Evolutionary conservation across 2,888 invertebrate genomes (phyloP), one percentile per base, ranked within the genome.

Genomic region (Cotesia congregata): DNA sequence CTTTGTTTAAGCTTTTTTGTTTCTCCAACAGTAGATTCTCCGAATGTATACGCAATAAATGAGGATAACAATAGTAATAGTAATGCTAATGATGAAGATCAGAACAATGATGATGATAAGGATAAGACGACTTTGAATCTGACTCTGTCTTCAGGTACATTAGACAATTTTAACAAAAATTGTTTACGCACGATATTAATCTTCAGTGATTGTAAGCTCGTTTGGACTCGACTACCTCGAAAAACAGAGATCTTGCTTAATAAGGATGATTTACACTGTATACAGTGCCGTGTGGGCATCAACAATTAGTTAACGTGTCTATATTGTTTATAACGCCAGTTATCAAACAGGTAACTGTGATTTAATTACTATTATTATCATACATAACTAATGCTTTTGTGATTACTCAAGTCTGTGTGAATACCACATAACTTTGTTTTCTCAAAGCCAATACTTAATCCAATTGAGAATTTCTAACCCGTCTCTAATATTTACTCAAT

Each of bases 311-410:
- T 50, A 50, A 50, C 50, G 50, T 50, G 12, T 50, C 50, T 17
- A 65, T 65, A 67, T 73, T 76, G 82, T 82, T 82, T 83, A 82
- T 82, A 83, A 80, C 83, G 79, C 78, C 80, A 81, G 77, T 78
- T 80, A 74, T 79, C 81, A 81, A 83, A 82, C 82, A 78, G 72
- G 72, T 67, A 78, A 82, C 82, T 81, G 80, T 81, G 81, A 83
- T 83, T 86, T 84, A 83, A 85, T 86, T 84, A 86, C 85, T 86
- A 84, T 86, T 83, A 86, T 85, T 86, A 84, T 86, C 85, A 83
- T 83, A 85, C 85, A 84, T 86, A 84, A 86, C 86, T 86, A 86
- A 86, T 85, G 85, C 83, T 82, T 82, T 83, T 50, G 50, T 50
- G 50, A 50, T 50, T 50, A 50, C 1, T 50, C 12, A 50, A 30